A percentile compares a stretch with the other conserved stretches of the same genome.
Evolutionary conservation across 2,797 vertebrate genomes (phyloP).

Genomic region (Decapterus maruadsi): DNA sequence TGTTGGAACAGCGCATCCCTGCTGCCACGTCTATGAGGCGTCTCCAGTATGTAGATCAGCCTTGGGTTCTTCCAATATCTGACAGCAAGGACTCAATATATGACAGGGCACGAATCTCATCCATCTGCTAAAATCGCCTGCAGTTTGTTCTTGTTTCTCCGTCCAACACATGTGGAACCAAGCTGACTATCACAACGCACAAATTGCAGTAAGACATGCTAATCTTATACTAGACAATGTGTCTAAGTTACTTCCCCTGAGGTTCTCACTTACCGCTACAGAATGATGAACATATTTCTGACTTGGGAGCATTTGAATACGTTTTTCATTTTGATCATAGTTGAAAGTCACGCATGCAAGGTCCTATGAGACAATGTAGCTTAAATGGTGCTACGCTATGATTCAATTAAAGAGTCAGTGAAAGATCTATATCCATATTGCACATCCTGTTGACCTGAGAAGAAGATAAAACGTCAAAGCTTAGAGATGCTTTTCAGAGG

Average conservation of each 20-base stretch:
- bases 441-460: conserved; percentile 13
- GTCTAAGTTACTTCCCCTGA: neutral
- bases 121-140: conserved; percentile 37
- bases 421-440: conserved; percentile 1
- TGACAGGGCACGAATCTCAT: conserved; percentile 25
- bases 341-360: conserved; percentile 28
- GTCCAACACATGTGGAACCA: conserved; percentile 31
- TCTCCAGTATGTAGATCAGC: conserved; percentile 31
- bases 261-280: neutral
- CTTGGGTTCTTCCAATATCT: conserved; percentile 25
- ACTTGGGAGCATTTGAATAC: conserved; percentile 4
- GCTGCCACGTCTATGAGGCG: conserved; percentile 35
- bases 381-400: neutral
- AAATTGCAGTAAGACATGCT: conserved; percentile 34
- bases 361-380: conserved; percentile 2
- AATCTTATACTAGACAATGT: conserved; percentile 3
- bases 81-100: conserved; percentile 31
- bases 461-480: conserved; percentile 27
- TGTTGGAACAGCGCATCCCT: conserved; percentile 21
- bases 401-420: conserved; percentile 32
- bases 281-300: conserved; percentile 5
- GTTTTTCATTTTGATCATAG: conserved; percentile 20
- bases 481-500: conserved; percentile 11
- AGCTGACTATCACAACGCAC: conserved; percentile 16
- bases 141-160: conserved; percentile 18